These are phyloP conservation scores for Heliconius charithonia DNA, from an alignment of 2,888 invertebrate genomes.

Conservation along the genomic window DNA sequence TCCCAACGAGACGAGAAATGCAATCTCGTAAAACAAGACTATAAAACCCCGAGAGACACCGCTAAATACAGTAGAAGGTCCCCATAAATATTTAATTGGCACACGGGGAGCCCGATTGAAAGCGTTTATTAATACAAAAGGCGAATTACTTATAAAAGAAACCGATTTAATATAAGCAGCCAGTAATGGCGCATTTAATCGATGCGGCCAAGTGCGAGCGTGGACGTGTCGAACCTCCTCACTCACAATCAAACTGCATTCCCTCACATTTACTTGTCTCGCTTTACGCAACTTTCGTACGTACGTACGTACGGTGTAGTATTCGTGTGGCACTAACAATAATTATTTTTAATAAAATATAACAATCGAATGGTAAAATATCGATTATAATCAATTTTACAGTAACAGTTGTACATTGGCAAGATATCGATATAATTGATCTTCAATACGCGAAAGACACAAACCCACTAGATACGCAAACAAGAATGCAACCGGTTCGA, in stretches of 20 bases:
- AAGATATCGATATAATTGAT: constrained; percentile 28
- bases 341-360: constrained; percentile 13
- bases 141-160: constrained; percentile 70
- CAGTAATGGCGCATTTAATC: constrained; percentile 66
- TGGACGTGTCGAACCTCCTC: constrained; percentile 52
- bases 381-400: constrained; percentile 49
- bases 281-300: constrained; percentile 46
- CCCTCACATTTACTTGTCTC: constrained; percentile 53
- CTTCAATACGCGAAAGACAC: constrained; percentile 56
- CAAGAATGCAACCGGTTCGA: constrained; percentile 67
- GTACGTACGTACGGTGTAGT: constrained; percentile 32
- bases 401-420: constrained; percentile 51
- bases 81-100: constrained; percentile 71
- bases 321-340: background rate
- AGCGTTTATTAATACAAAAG: constrained; percentile 69
- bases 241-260: constrained; percentile 54
- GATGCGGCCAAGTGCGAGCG: constrained; percentile 57
- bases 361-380: constrained; percentile 34
- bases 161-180: constrained; percentile 65
- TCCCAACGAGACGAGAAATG: constrained; percentile 39
- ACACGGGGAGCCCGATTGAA: constrained; percentile 68
- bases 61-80: constrained; percentile 54
- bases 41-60: constrained; percentile 40
- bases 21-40: constrained; percentile 47
- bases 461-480: constrained; percentile 61